Evolutionary conservation across 1,140 invertebrate genomes (phyloP).

Genomic region (Schmidtea mediterranea): DNA sequence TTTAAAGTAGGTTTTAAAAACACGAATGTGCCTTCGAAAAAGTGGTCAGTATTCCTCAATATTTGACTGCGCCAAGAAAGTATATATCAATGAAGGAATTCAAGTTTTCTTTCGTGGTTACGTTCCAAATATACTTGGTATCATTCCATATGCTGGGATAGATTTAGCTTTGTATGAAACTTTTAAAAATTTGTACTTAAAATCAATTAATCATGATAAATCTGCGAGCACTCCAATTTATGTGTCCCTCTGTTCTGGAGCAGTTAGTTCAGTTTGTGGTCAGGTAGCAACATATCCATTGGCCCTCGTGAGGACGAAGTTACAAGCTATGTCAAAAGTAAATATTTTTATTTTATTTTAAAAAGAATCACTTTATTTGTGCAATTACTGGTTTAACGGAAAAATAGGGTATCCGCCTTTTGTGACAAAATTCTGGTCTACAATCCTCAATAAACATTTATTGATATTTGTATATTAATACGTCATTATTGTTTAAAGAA

Average conservation of each 20-base stretch:
- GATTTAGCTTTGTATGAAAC: conserved; percentile 82
- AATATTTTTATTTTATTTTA: no score
- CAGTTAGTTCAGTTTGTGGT: conserved; percentile 64
- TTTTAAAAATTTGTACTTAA: conserved; percentile 3
- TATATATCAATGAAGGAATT: conserved; percentile 54
- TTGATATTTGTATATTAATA: no score
- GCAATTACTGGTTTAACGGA: no score
- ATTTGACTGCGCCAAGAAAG: conserved; percentile 58
- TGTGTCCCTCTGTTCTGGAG: conserved; percentile 62
- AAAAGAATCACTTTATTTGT: no score
- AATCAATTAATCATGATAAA: conserved; percentile 1
- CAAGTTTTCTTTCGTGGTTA: conserved; percentile 50
- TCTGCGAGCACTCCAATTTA: conserved; percentile 29
- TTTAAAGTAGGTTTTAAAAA: conserved; percentile 57
- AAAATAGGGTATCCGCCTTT: no score
- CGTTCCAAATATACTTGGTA: conserved; percentile 84
- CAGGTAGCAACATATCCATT: conserved; percentile 88
- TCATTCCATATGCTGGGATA: conserved; percentile 92
- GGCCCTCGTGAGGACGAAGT: conserved; percentile 64
- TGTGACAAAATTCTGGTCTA: no score
- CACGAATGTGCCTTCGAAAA: conserved; percentile 65
- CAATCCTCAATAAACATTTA: no score
- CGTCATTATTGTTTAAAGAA: no score
- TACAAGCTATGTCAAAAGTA: conserved; percentile 44
- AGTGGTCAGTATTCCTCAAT: conserved; percentile 69